Conservation (phyloP, 1,140 invertebrate species). For the Philopotamus ludificatus region DNA sequence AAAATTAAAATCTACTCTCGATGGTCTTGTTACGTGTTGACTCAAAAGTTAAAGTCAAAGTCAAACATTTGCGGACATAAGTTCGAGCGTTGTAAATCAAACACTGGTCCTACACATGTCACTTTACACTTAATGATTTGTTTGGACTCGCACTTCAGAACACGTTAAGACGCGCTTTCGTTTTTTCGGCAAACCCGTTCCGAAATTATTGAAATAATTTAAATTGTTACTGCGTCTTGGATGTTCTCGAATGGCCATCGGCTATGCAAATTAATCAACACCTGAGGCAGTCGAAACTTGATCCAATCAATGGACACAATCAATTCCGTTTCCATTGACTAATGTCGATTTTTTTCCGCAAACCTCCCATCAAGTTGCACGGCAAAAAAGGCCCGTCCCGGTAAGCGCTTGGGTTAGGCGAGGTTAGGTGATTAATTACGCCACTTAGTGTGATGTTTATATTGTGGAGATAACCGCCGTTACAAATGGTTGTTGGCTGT, state of each 20-base stretch:
- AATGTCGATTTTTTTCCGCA: constrained; percentile 7
- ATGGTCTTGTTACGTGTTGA: too few relatives aligned
- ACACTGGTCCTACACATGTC: not conserved
- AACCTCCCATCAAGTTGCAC: constrained; percentile 16
- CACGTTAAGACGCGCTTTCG: not conserved
- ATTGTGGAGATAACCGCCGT: constrained; percentile 20
- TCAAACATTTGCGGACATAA: constrained; percentile 15
- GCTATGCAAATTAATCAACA: constrained; percentile 37
- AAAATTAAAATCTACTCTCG: too few relatives aligned
- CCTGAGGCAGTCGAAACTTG: constrained; percentile 32
- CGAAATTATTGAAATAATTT: too few relatives aligned
- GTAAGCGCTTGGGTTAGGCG: not conserved
- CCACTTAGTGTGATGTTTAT: constrained; percentile 29
- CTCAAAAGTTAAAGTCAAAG: constrained; percentile 6
- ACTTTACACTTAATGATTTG: not conserved
- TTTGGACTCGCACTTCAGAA: too few relatives aligned
- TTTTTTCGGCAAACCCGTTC: not conserved
- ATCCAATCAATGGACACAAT: constrained; percentile 37
- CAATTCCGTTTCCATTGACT: constrained; percentile 20
- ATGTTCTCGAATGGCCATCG: not conserved
- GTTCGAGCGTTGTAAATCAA: constrained; percentile 16
- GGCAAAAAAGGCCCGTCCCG: not conserved
- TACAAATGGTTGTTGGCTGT: constrained; percentile 2
- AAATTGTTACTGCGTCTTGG: not conserved
- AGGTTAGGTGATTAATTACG: constrained; percentile 20